Conservation (phyloP, 2,888 invertebrate genomes). For the Diabrotica balteata region DNA sequence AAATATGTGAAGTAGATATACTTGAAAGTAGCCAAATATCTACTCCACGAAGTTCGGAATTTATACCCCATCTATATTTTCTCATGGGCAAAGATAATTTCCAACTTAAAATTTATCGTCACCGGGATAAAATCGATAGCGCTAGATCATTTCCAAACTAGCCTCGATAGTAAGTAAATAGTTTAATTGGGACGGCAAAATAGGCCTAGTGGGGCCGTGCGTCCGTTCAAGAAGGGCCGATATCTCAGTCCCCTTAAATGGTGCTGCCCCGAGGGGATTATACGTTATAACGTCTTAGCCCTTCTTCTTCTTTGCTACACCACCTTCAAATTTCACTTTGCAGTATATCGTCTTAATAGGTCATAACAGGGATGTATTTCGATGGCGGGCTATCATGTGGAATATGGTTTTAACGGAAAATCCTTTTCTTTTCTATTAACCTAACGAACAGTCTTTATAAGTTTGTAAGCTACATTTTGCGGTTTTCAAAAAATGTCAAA, state of each 20-base stretch:
- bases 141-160: constrained; percentile 34
- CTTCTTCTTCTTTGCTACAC: constrained; percentile 38
- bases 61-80: constrained; percentile 1
- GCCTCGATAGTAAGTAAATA: constrained; percentile 44
- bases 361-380: constrained; percentile 40
- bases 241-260: constrained; percentile 46
- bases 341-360: constrained; percentile 54
- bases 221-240: constrained; percentile 50
- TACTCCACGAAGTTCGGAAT: not conserved
- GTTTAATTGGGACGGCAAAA: constrained; percentile 51
- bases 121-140: constrained; percentile 33
- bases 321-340: constrained; percentile 52
- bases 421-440: no score
- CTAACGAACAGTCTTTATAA: no score
- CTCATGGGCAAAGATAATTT: constrained; percentile 9
- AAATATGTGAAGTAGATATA: no score
- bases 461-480: no score
- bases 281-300: constrained; percentile 50
- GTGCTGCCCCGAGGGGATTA: constrained; percentile 51
- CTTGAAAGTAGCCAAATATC: no score
- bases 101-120: constrained; percentile 23
- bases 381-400: constrained; percentile 6
- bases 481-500: no score
- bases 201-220: constrained; percentile 49
- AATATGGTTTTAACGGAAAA: not conserved